Evolutionary conservation across 2,888 invertebrate genomes (phyloP), one percentile per base, ranked within the genome.

Genomic region (Dromius quadrimaculatus): DNA sequence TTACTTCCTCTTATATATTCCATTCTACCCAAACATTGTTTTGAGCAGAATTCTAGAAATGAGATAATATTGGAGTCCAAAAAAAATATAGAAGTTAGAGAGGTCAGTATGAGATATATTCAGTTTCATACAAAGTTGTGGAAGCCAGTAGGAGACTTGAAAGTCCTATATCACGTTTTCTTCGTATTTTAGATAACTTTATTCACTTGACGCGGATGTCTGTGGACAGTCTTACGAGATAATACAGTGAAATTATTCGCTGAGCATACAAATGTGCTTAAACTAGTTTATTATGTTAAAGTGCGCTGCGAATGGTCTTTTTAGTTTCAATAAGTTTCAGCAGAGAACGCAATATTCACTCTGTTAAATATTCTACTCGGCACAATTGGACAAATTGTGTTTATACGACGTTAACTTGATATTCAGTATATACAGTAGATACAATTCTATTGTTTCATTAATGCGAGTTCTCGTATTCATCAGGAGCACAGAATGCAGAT

Each of bases 251-350:
- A 61, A 61, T 61, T 61, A 41, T 61, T 41, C 61, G 61, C 22
- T 15, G 38, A 41, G 63, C 63, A 63, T 63, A 63, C 45, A 63
- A 43, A 63, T 63, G 63, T 63, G 43, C 62, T 62, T 62, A 62
- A 43, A 62, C 43, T 43, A 41, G 63, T 54, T 54, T 54, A 54
- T 54, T 54, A 54, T 54, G 50, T 61, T 61, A 38, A 36, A 54
- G 50, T 54, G 50, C 28, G n/a, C 28, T 5, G 28, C 50, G 50
- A 23, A 54, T 54, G 50, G 50, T 54, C 50, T 54, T 54, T 54
- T 54, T 54, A 54, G 28, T 54, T 54, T 23, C 50, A 19, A 28
- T 54, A 54, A 54, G 28, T 54, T 54, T 54, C 6, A 3, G 50
- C 50, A 28, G 28, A 15, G 2, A 15, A 28, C 22, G 15, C 50